A percentile compares a stretch with the other conserved stretches of the same genome.
Evolutionary conservation across 2,797 vertebrate genomes (phyloP).

Genomic region (Setipinna tenuifilis): DNA sequence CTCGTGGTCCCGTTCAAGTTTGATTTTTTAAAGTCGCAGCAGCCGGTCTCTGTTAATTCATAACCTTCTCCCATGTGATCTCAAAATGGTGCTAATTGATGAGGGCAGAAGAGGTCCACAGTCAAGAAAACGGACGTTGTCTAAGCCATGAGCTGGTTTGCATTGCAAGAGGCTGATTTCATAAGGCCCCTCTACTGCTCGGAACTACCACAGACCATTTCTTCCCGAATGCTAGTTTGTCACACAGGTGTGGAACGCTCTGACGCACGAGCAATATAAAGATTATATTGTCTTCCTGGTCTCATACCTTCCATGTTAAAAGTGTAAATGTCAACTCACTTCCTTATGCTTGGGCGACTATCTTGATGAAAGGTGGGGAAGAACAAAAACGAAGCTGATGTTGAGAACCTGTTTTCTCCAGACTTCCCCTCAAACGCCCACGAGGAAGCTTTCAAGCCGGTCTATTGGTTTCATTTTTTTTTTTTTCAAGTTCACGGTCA

Average conservation of each 20-base stretch:
- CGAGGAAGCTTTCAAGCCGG: slow-evolving; percentile 44
- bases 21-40: slow-evolving; percentile 43
- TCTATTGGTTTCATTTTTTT: background rate
- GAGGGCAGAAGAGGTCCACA: background rate
- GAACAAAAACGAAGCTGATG: background rate
- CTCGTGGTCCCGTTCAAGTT: slow-evolving; percentile 37
- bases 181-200: background rate
- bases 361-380: background rate
- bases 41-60: background rate
- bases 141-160: background rate
- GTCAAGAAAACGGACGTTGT: background rate
- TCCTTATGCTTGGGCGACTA: background rate
- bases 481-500: slow-evolving; percentile 12
- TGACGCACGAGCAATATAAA: background rate
- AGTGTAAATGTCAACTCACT: background rate
- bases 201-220: background rate
- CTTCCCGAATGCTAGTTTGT: background rate
- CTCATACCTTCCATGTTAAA: background rate
- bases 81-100: background rate
- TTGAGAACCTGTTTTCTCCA: slow-evolving; percentile 53
- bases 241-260: background rate
- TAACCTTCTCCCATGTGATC: background rate
- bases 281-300: background rate
- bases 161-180: slow-evolving; percentile 1
- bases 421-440: slow-evolving; percentile 44